phyloP scores from a whole-genome alignment of 1,140 invertebrate genomes.

The Drosophila kohkoa region DNA sequence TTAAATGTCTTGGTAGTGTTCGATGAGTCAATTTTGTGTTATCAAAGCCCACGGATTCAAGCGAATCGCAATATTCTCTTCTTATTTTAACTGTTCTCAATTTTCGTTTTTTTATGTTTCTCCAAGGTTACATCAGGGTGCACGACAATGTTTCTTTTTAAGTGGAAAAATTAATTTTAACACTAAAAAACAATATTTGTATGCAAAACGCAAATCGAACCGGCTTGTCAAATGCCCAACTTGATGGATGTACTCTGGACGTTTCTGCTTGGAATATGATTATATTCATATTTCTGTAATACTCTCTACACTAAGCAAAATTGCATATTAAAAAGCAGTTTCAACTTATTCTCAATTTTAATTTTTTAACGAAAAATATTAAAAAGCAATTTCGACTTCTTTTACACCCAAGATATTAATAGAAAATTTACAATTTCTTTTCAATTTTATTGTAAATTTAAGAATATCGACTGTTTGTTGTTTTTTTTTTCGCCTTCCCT shows the following conservation, averaged over 20 bases:
- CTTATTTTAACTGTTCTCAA: conserved; percentile 30
- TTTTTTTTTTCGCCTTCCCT: neutral
- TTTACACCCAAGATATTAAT: too few species aligned
- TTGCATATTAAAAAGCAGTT: neutral
- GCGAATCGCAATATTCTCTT: conserved; percentile 44
- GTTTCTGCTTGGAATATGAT: conserved; percentile 5
- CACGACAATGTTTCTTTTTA: conserved; percentile 14
- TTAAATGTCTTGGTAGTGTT: conserved; percentile 5
- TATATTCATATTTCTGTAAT: neutral
- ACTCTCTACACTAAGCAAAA: neutral
- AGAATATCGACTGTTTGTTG: conserved; percentile 2
- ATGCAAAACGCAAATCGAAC: conserved; percentile 15
- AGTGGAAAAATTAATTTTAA: conserved; percentile 27
- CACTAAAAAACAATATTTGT: conserved; percentile 21
- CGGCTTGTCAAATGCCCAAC: conserved; percentile 1
- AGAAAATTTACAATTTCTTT: neutral
- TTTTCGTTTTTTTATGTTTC: conserved; percentile 15
- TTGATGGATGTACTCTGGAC: conserved; percentile 1
- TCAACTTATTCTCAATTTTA: neutral
- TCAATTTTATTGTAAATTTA: neutral
- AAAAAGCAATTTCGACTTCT: neutral
- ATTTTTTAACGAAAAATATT: too few species aligned
- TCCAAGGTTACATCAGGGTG: conserved; percentile 33
- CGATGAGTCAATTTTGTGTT: conserved; percentile 38
- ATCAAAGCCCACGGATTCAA: conserved; percentile 33